phyloP scores from a whole-genome alignment of 2,113 vertebrate genomes.

The Psettodes erumei region DNA sequence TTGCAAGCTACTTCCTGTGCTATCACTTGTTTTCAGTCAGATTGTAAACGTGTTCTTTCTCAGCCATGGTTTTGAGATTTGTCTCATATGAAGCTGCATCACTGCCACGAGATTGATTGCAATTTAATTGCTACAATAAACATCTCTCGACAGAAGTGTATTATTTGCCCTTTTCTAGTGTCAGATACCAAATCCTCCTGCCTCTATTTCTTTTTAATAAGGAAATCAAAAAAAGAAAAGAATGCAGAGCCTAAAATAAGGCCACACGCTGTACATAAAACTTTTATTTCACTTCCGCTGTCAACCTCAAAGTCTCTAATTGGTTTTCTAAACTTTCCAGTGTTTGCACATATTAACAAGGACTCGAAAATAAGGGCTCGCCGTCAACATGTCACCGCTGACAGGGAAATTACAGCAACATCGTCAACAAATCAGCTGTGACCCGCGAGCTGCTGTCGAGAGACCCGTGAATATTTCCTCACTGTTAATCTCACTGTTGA shows the following conservation, averaged over 20 bases:
- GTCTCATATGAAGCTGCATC: constrained; percentile 3
- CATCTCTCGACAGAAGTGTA: not conserved
- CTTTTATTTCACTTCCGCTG: not conserved
- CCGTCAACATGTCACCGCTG: constrained; percentile 15
- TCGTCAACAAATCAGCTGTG: constrained; percentile 48
- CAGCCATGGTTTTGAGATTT: not conserved
- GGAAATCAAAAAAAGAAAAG: not conserved
- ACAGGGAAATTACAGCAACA: constrained; percentile 57
- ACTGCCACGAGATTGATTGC: not conserved
- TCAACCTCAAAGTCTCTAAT: constrained; percentile 2
- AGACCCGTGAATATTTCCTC: constrained; percentile 54
- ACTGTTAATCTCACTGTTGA: constrained; percentile 59
- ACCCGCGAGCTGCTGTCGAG: constrained; percentile 41
- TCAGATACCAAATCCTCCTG: not conserved
- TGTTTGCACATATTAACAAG: constrained; percentile 24
- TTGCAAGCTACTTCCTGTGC: too few relatives aligned
- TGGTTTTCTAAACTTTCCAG: constrained; percentile 14
- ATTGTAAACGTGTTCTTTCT: not conserved
- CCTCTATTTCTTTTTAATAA: constrained; percentile 4
- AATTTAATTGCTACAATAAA: constrained; percentile 15
- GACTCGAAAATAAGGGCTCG: not conserved
- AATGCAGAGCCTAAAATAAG: not conserved
- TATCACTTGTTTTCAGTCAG: not conserved
- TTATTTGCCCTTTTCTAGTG: not conserved
- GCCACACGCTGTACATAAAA: not conserved